A percentile compares a stretch with the other conserved stretches of the same genome.
Evolutionary conservation across 2,797 vertebrate species (phyloP).

Genomic region (Danio jaintianensis): DNA sequence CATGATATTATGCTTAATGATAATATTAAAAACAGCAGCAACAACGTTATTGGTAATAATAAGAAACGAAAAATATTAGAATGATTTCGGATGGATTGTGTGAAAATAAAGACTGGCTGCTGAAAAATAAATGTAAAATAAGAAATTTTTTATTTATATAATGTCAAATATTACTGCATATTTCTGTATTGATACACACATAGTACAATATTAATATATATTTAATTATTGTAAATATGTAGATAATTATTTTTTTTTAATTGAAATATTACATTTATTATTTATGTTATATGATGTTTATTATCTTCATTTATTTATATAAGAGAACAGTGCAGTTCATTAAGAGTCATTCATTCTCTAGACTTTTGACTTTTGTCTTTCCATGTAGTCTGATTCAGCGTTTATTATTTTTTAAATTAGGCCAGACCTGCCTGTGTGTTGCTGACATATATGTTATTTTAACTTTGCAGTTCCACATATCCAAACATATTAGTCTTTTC

Average conservation of each 20-base stretch:
- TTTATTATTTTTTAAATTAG: not conserved
- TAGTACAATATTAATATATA: no score
- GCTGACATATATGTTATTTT: not conserved
- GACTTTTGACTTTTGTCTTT: not conserved
- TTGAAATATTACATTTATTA: no score
- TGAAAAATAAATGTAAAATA: no score
- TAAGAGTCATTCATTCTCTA: not conserved
- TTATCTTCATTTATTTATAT: not conserved
- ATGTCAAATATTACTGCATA: no score
- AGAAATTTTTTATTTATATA: no score
- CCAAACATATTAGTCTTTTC: not conserved
- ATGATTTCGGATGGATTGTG: not conserved
- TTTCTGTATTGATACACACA: no score
- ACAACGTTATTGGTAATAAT: not conserved
- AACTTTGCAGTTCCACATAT: not conserved
- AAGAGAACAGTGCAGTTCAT: not conserved
- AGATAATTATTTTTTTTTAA: no score
- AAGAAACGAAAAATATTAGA: not conserved
- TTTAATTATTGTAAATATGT: no score
- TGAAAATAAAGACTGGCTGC: no score
- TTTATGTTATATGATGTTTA: no score
- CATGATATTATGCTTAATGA: no score
- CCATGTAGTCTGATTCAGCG: not conserved
- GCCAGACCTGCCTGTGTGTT: not conserved
- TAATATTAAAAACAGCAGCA: no score